Evolutionary conservation across 64 coral and sea anemone genomes (phyloP).

Genomic region (Catalaphyllia jardinei): DNA sequence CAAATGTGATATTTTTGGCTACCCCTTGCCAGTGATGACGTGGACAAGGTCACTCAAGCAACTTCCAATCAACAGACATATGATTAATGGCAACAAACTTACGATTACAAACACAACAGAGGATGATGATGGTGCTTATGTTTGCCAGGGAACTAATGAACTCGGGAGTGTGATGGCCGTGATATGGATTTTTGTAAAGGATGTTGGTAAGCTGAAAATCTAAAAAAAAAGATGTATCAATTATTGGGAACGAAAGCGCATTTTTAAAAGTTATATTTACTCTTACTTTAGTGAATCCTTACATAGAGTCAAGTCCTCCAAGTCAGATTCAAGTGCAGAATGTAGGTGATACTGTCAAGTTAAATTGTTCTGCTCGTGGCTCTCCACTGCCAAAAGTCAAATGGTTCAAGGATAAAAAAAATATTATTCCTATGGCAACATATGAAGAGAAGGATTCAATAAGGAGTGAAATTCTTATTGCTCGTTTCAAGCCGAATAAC

Average conservation of each 20-base stretch:
- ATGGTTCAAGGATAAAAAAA: neutral
- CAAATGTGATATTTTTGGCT: slow-evolving; percentile 66
- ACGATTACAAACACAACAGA: slow-evolving; percentile 48
- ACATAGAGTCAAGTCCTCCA: neutral
- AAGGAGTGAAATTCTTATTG: neutral
- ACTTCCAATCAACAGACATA: slow-evolving; percentile 19
- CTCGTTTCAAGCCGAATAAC: neutral
- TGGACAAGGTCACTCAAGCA: slow-evolving; percentile 41
- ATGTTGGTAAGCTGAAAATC: slow-evolving; percentile 32
- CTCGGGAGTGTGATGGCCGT: slow-evolving; percentile 45
- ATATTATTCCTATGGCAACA: neutral
- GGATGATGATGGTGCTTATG: slow-evolving; percentile 25
- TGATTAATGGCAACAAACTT: slow-evolving; percentile 17
- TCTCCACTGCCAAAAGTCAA: neutral
- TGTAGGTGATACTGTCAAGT: neutral
- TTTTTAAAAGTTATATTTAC: too few species aligned
- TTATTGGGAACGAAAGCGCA: too few species aligned
- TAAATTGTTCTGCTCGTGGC: neutral
- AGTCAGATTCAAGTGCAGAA: neutral
- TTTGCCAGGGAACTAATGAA: slow-evolving; percentile 61
- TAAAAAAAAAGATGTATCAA: neutral
- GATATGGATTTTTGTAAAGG: slow-evolving; percentile 41
- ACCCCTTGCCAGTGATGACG: slow-evolving; percentile 42
- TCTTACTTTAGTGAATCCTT: neutral
- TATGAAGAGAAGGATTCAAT: neutral